phyloP scores from a whole-genome alignment of 1,140 invertebrate genomes.

The Drosophila malerkotliana region DNA sequence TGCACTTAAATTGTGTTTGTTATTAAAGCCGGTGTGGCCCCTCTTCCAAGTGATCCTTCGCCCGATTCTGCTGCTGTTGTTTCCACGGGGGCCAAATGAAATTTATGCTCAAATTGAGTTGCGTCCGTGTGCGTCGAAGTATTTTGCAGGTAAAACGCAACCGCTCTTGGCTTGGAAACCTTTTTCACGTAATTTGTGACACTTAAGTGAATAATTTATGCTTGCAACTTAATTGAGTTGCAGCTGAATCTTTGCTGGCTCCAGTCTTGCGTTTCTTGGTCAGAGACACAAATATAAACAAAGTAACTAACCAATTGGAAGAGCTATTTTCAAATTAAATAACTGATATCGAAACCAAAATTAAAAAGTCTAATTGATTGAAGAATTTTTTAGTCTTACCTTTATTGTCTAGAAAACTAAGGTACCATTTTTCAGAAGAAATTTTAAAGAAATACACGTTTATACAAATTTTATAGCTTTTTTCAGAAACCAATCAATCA shows the following conservation, averaged over 20 bases:
- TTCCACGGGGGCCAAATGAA: constrained; percentile 59
- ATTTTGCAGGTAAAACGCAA: constrained; percentile 53
- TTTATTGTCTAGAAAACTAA: background rate
- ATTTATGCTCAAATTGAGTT: constrained; percentile 79
- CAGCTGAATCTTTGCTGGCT: constrained; percentile 19
- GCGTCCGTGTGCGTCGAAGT: constrained; percentile 55
- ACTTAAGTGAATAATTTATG: constrained; percentile 75
- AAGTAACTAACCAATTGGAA: too few species aligned
- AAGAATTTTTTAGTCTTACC: too few species aligned
- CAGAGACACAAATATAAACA: background rate
- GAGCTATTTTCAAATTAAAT: too few species aligned
- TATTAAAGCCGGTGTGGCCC: constrained; percentile 57
- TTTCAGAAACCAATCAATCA: background rate
- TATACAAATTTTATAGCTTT: background rate
- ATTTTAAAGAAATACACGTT: background rate
- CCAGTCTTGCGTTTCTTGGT: constrained; percentile 15
- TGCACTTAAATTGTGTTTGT: constrained; percentile 79
- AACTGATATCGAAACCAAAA: too few species aligned
- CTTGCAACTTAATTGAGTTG: constrained; percentile 64
- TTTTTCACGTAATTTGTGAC: constrained; percentile 60
- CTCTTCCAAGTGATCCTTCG: background rate
- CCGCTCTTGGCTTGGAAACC: constrained; percentile 13
- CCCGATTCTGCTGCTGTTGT: constrained; percentile 46
- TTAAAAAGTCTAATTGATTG: too few species aligned
- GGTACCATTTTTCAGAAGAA: background rate